Base-by-base conservation (phyloP, 2,797 vertebrate genomes). In the Acanthurus tractus region DNA sequence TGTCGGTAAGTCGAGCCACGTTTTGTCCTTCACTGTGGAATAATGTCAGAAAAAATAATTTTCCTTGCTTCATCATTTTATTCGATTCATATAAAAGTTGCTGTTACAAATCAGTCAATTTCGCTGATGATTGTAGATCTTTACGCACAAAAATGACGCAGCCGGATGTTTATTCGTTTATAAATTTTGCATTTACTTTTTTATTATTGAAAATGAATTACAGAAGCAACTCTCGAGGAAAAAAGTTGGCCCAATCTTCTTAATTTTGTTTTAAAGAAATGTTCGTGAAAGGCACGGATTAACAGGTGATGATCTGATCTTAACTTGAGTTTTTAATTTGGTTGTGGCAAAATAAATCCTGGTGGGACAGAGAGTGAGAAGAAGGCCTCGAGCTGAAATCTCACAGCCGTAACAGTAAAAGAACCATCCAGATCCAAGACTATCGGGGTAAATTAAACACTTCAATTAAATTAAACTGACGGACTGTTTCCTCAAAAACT, bases 1-100 rank as follows among this genome's bases (percentile, higher is more conserved):
- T 75, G 96, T 99, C 84, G 98, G 98, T 99, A 93, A 98, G 98
- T 94, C 29, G 1, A 3, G 13, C 1, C 4, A 7, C 14, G 3
- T 36, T 56, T 18, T 53, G 9, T 48, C 8, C 2, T 5, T 22
- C n/a, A 7, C 8, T 13, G 6, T 64, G 45, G 6, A 58, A 40
- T n/a, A 15, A 34, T 15, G 49, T 44, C 11, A 38, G 53, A 12
- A 36, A 17, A 5, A 14, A 7, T 14, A 14, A 6, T 34, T 5
- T 4, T 10, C 3, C 5, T 11, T 15, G 1, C 4, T 22, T 15
- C 22, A 55, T 36, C 25, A n/a, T 15, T 13, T 12, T 22, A 8
- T 20, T 59, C 3, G 0, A 22, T 18, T 61, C 3, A 1, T 9
- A 10, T 12, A 4, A 34, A 44, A 40, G 2, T 14, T 44, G 25